These are phyloP conservation scores for Callopanchax toddi DNA, from an alignment of 2,113 vertebrate genomes.

Conservation along the genomic window DNA sequence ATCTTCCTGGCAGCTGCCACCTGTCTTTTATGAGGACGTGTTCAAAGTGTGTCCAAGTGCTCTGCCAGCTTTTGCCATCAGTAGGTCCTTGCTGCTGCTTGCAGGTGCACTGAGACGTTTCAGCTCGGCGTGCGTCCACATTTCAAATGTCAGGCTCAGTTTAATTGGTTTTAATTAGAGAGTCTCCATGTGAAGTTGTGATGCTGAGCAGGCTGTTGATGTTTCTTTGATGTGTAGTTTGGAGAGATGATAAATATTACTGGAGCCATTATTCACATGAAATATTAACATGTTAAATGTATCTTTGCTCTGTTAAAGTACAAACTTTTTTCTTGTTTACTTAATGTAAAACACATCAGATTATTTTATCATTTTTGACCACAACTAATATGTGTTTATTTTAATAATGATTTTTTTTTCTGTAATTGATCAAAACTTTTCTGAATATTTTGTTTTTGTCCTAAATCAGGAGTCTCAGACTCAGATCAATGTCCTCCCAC, in stretches of 20 bases:
- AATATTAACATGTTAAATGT: not conserved
- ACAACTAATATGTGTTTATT: too few species aligned
- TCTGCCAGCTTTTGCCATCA: slow-evolving; percentile 21
- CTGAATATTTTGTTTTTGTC: too few species aligned
- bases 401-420: too few species aligned
- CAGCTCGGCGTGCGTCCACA: slow-evolving; percentile 20
- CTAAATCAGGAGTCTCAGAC: too few species aligned
- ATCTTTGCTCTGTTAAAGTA: not conserved
- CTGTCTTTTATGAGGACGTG: slow-evolving; percentile 34
- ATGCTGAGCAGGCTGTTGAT: not conserved
- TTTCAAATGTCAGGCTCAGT: slow-evolving; percentile 50
- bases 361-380: too few species aligned
- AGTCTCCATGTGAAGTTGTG: slow-evolving; percentile 8
- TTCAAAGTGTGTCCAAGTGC: slow-evolving; percentile 1
- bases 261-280: not conserved
- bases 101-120: slow-evolving; percentile 44
- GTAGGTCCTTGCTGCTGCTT: not conserved
- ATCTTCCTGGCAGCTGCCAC: slow-evolving; percentile 36
- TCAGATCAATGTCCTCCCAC: too few species aligned
- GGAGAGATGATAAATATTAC: slow-evolving; percentile 18
- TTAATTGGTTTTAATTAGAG: slow-evolving; percentile 37
- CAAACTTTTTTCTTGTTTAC: too few species aligned
- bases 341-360: too few species aligned
- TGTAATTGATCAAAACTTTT: too few species aligned
- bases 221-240: slow-evolving; percentile 3